Evolutionary conservation across 2,888 invertebrate genomes (phyloP).

Genomic region (Tetragonisca angustula): DNA sequence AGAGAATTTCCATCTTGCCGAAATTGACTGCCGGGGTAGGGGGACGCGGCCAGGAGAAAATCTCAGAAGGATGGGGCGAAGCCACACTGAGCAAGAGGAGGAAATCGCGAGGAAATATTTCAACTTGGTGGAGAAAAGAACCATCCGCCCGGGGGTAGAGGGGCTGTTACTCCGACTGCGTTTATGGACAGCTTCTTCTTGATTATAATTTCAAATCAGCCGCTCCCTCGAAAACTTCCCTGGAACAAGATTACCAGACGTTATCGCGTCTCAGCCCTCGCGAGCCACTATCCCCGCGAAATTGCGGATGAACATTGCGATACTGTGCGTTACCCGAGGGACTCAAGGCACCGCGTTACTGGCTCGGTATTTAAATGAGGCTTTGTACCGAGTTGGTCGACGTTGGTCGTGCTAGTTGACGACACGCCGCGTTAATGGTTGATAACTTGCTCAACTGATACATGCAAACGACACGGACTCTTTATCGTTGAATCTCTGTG

Average conservation of each 20-base stretch:
- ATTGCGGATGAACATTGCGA: constrained; percentile 26
- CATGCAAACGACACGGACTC: not conserved
- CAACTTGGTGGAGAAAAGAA: not conserved
- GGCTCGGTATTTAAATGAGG: constrained; percentile 9
- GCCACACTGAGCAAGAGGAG: not conserved
- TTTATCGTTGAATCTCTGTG: not conserved
- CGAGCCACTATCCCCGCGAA: constrained; percentile 10
- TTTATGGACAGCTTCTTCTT: constrained; percentile 36
- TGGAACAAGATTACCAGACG: constrained; percentile 23
- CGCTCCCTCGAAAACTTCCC: not conserved
- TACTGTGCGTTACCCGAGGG: not conserved
- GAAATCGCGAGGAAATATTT: constrained; percentile 54
- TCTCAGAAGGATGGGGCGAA: not conserved
- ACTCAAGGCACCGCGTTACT: not conserved
- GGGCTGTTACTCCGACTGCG: constrained; percentile 22
- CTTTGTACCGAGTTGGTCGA: not conserved
- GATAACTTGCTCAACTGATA: not conserved
- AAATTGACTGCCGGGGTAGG: constrained; percentile 50
- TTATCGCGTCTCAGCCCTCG: constrained; percentile 17
- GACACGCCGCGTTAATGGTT: not conserved
- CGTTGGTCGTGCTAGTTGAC: not conserved
- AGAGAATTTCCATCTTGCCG: constrained; percentile 62
- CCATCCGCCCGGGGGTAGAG: not conserved
- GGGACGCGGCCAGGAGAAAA: not conserved
- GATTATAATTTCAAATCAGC: constrained; percentile 55